Conservation (phyloP, 1,140 invertebrate genomes). For the Grapholita molesta region DNA sequence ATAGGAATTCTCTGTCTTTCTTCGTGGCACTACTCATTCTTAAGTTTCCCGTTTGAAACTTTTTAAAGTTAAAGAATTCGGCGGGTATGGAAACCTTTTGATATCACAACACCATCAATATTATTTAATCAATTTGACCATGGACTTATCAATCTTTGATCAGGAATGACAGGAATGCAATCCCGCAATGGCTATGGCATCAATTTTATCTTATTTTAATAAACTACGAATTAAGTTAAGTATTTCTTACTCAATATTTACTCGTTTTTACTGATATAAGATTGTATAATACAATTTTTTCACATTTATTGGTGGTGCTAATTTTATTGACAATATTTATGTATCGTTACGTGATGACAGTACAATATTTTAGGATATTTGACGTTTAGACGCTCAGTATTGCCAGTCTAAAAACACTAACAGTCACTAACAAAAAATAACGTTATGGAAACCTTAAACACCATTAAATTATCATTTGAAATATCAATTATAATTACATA, state of each 20-base stretch:
- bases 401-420: slow-evolving; percentile 23
- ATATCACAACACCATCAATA: background rate
- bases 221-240: background rate
- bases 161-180: background rate
- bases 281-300: background rate
- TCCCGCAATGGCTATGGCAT: background rate
- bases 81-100: background rate
- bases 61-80: background rate
- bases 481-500: too few relatives aligned
- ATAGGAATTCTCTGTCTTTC: background rate
- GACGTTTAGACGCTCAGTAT: background rate
- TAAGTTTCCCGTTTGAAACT: background rate
- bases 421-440: too few relatives aligned
- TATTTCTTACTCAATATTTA: background rate
- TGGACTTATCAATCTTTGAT: background rate
- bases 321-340: background rate
- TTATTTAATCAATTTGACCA: background rate
- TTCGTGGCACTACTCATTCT: background rate
- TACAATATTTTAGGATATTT: background rate
- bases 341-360: background rate
- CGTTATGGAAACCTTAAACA: too few relatives aligned
- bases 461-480: too few relatives aligned
- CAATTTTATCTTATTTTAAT: background rate
- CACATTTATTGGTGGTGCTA: background rate
- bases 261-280: background rate